Evolutionary conservation across 2,888 invertebrate species (phyloP).

Genomic region (Suillia variegata): DNA sequence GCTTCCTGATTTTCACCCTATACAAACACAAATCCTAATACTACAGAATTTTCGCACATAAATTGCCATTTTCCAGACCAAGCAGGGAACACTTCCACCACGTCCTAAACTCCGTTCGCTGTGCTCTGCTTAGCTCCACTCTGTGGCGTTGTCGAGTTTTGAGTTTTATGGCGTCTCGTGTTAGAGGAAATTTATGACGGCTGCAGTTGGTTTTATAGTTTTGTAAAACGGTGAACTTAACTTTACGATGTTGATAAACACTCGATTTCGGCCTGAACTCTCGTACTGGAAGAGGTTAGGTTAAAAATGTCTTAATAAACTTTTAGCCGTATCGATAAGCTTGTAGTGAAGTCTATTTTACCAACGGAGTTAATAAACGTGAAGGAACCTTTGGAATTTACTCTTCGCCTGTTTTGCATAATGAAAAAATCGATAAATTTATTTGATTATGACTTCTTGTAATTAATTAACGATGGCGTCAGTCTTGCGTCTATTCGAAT

Average conservation of each 20-base stretch:
- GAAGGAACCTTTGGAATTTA: too few relatives aligned
- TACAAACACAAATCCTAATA: conserved; percentile 9
- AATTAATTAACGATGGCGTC: conserved; percentile 28
- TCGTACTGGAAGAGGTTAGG: too few relatives aligned
- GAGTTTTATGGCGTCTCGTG: conserved; percentile 2
- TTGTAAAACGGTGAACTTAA: background rate
- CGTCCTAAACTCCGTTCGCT: too few relatives aligned
- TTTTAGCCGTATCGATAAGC: too few relatives aligned
- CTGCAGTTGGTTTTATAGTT: background rate
- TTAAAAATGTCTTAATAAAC: too few relatives aligned
- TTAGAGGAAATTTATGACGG: conserved; percentile 3
- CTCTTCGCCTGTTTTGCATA: too few relatives aligned
- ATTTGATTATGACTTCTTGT: conserved; percentile 2
- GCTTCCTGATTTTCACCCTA: conserved; percentile 28
- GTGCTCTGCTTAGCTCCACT: too few relatives aligned
- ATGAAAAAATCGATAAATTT: too few relatives aligned
- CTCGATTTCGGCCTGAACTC: too few relatives aligned
- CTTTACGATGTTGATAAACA: too few relatives aligned
- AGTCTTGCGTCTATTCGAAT: conserved; percentile 7
- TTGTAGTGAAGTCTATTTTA: too few relatives aligned
- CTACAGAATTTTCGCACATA: conserved; percentile 35
- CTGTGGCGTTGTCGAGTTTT: background rate
- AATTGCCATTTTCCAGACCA: conserved; percentile 32
- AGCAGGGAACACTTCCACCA: background rate
- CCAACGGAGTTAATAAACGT: too few relatives aligned